Percentiles rank a stretch among this genome's conserved stretches.
phyloP scores from a whole-genome alignment of 2,113 vertebrate species.

The Setophaga coronata region DNA sequence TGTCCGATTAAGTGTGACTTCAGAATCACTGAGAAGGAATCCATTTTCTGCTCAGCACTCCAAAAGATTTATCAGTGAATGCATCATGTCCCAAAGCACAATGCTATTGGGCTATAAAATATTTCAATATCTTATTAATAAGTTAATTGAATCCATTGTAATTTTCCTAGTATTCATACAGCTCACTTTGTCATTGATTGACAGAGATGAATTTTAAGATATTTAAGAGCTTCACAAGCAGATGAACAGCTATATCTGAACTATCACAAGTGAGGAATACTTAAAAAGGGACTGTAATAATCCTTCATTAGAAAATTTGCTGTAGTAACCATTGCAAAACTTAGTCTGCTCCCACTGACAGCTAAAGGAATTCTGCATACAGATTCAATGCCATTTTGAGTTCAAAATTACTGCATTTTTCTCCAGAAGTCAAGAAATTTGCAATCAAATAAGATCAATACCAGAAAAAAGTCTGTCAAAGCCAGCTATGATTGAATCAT shows the following conservation, averaged over 20 bases:
- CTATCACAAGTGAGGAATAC: conserved; percentile 36
- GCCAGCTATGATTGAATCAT: not conserved
- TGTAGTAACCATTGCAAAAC: conserved; percentile 24
- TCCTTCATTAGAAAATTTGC: conserved; percentile 38
- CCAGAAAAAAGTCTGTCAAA: not conserved
- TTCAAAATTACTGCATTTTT: not conserved
- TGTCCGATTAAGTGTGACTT: not conserved
- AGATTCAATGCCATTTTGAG: not conserved
- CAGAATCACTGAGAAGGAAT: conserved; percentile 30
- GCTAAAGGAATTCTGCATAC: not conserved
- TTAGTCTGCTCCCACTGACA: not conserved
- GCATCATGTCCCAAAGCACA: conserved; percentile 37
- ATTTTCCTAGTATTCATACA: conserved; percentile 35
- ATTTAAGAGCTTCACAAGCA: conserved; percentile 46
- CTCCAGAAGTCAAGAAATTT: not conserved
- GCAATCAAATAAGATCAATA: not conserved
- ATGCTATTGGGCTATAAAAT: conserved; percentile 22
- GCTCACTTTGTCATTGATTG: conserved; percentile 62
- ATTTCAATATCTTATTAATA: conserved; percentile 62
- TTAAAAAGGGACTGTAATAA: conserved; percentile 40
- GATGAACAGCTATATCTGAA: conserved; percentile 41
- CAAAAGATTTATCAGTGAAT: conserved; percentile 35
- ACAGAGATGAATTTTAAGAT: conserved; percentile 62
- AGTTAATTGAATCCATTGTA: conserved; percentile 61
- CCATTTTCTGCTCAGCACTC: conserved; percentile 37